Conservation (phyloP, 1,140 invertebrate genomes). For the Cherax quadricarinatus region DNA sequence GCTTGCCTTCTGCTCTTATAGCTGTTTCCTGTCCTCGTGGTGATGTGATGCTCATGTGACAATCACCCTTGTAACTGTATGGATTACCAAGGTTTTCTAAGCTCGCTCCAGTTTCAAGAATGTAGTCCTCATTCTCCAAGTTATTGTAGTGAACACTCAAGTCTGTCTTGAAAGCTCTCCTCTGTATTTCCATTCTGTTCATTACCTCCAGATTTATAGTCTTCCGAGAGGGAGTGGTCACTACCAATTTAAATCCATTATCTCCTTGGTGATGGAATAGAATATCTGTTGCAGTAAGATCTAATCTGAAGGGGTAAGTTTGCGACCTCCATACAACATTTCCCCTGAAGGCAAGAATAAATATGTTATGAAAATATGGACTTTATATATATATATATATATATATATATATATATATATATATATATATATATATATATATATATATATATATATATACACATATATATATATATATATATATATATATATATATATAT, state of each 20-base stretch:
- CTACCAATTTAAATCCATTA: neutral
- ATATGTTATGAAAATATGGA: too few species aligned
- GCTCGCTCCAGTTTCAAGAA: neutral
- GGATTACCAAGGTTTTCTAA: neutral
- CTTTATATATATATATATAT: too few species aligned
- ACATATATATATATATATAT: too few species aligned
- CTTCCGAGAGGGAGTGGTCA: neutral
- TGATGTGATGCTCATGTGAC: neutral
- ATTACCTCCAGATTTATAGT: neutral
- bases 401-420: too few species aligned
- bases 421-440: too few species aligned
- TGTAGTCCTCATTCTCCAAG: neutral
- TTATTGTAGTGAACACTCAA: neutral
- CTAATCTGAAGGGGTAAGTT: neutral
- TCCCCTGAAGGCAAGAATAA: neutral
- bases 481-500: too few species aligned
- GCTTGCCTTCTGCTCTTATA: neutral
- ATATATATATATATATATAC: too few species aligned
- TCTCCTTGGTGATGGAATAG: neutral
- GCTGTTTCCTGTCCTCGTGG: neutral
- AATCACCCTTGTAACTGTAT: neutral
- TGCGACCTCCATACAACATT: neutral
- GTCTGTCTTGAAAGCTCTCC: neutral
- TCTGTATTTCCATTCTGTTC: neutral
- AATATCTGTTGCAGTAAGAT: neutral